These are phyloP conservation scores for Patella caerulea DNA, from an alignment of 2,888 invertebrate genomes.

Conservation along the genomic window DNA sequence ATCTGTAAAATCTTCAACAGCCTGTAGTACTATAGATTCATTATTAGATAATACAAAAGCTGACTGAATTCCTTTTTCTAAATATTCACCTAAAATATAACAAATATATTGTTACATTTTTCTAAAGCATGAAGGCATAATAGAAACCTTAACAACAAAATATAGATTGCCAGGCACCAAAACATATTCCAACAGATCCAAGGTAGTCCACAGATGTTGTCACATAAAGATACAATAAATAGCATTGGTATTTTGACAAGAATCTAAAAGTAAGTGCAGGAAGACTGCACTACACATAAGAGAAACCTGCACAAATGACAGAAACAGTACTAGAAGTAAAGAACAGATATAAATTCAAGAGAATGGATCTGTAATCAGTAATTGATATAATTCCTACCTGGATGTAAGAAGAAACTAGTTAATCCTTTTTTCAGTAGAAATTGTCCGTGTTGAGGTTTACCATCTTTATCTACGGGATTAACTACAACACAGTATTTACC, in stretches of 20 bases:
- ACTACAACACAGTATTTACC: conserved; percentile 62
- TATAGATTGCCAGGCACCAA: no score
- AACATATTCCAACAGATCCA: no score
- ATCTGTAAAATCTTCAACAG: conserved; percentile 55
- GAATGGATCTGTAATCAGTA: no score
- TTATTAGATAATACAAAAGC: conserved; percentile 56
- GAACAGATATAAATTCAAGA: background rate
- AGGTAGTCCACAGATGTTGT: no score
- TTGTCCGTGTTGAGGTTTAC: conserved; percentile 57
- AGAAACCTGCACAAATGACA: no score
- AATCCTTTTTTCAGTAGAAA: conserved; percentile 53
- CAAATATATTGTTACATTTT: background rate
- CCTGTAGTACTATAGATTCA: conserved; percentile 62
- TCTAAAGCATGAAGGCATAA: background rate
- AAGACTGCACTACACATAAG: no score
- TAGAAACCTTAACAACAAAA: background rate
- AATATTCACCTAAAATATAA: conserved; percentile 49
- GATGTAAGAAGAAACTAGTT: conserved; percentile 63
- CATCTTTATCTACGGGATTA: conserved; percentile 52
- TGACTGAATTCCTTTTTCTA: conserved; percentile 59
- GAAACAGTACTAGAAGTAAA: background rate
- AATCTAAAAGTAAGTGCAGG: no score
- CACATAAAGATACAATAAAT: no score
- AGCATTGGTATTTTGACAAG: no score
- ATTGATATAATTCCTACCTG: conserved; percentile 45